These are phyloP conservation scores for Rynchops niger DNA, from an alignment of 2,113 vertebrate genomes.

Conservation along the genomic window DNA sequence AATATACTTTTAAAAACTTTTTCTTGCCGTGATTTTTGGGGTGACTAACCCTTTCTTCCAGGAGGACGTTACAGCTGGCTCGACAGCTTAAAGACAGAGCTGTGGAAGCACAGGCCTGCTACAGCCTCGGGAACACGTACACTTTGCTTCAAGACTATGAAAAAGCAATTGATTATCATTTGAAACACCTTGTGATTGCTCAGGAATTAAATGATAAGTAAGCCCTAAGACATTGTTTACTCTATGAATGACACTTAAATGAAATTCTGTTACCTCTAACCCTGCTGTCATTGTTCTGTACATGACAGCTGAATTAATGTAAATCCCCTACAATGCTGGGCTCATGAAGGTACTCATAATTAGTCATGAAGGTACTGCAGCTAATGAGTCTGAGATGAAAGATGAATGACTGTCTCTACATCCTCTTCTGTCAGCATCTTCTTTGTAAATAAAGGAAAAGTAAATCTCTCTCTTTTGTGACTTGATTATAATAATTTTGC, in stretches of 20 bases:
- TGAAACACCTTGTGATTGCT: conserved; percentile 94
- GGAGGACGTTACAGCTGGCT: conserved; percentile 89
- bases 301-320: background rate
- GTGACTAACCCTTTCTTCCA: conserved; percentile 56
- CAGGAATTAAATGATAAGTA: conserved; percentile 93
- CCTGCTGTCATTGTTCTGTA: background rate
- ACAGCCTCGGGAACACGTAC: conserved; percentile 95
- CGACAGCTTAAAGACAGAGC: conserved; percentile 91
- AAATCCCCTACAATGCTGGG: background rate
- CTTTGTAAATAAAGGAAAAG: background rate
- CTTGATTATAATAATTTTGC: background rate
- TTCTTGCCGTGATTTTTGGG: background rate
- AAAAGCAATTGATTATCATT: conserved; percentile 92
- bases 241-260: background rate
- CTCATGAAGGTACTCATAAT: background rate
- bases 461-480: background rate
- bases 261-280: background rate
- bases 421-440: background rate
- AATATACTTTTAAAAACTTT: background rate
- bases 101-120: conserved; percentile 95
- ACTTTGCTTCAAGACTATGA: conserved; percentile 96
- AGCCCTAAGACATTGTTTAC: background rate
- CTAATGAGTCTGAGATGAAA: background rate
- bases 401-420: background rate
- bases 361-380: background rate